phyloP scores from a whole-genome alignment of 1,140 invertebrate genomes.

The Phenacoccus solenopsis region DNA sequence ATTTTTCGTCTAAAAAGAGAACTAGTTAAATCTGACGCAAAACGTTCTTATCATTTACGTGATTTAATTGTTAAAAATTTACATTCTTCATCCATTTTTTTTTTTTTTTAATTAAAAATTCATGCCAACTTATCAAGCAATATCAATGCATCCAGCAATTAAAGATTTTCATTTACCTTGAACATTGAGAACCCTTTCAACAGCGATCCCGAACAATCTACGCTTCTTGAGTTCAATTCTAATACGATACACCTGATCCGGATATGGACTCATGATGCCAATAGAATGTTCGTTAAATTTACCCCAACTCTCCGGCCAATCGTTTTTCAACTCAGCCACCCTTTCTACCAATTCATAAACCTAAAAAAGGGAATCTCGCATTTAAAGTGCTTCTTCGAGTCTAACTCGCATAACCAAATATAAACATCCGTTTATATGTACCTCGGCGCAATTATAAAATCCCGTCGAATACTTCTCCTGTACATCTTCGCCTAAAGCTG shows the following conservation, averaged over 20 bases:
- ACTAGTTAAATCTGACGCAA: too few species aligned
- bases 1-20: too few species aligned
- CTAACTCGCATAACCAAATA: not conserved
- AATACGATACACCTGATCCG: conserved; percentile 70
- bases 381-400: not conserved
- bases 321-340: conserved; percentile 49
- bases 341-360: conserved; percentile 62
- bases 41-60: too few species aligned
- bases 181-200: conserved; percentile 75
- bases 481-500: conserved; percentile 61
- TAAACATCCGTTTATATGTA: conserved; percentile 30
- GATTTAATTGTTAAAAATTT: too few species aligned
- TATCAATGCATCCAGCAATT: not conserved
- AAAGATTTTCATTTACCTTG: conserved; percentile 47
- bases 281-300: conserved; percentile 59
- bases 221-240: conserved; percentile 62
- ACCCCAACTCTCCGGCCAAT: conserved; percentile 64
- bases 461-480: conserved; percentile 69
- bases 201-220: conserved; percentile 59
- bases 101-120: too few species aligned
- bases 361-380: conserved; percentile 26
- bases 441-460: conserved; percentile 74
- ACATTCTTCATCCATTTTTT: too few species aligned
- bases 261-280: conserved; percentile 73
- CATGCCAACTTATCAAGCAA: too few species aligned